Base-by-base conservation (phyloP, 2,888 invertebrate species). In the Tetrapedia diversipes region DNA sequence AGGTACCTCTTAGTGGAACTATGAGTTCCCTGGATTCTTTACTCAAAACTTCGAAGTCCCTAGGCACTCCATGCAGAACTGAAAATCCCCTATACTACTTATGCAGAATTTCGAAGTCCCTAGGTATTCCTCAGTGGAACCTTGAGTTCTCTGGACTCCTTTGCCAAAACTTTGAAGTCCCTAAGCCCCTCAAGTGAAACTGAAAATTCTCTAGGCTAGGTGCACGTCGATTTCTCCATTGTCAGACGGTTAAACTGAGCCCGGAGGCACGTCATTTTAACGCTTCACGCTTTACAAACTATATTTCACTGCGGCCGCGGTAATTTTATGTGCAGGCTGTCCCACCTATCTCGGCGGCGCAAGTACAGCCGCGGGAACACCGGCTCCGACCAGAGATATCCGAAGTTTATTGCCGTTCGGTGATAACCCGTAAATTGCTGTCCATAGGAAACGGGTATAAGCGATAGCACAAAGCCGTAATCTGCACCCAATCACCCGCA, bases 401-500 rank as follows among this genome's bases (percentile, higher is more conserved):
- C 80, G 63, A 79, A 81, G 85, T 85, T 85, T 85, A 85, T 85
- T 83, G 78, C 79, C 81, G 79, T 79, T 77, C 76, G 81, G 80
- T 82, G 85, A 85, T 85, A 85, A 85, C 81, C 77, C 74, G 85
- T 85, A 85, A 86, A 85, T 86, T 83, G 83, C 79, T 68, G 78
- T 79, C 78, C 77, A 63, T 80, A 77, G 77, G 79, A 85, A 81
- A 75, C 65, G 73, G 65, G 69, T 76, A 79, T 75, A 77, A 79
- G 72, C 78, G 77, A 84, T 84, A 80, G 70, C 71, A 66, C 75
- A 71, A 84, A 81, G 76, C 77, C 75, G 70, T 81, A 84, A 86
- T 84, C 86, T 81, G 74, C 79, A 49, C 61, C 66, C 70, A 73
- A 85, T 85, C 85, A 75, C 79, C 71, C 70, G 77, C 77, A 79